Evolutionary conservation across 2,797 vertebrate genomes (phyloP).

Genomic region (Eulemur coronatus): DNA sequence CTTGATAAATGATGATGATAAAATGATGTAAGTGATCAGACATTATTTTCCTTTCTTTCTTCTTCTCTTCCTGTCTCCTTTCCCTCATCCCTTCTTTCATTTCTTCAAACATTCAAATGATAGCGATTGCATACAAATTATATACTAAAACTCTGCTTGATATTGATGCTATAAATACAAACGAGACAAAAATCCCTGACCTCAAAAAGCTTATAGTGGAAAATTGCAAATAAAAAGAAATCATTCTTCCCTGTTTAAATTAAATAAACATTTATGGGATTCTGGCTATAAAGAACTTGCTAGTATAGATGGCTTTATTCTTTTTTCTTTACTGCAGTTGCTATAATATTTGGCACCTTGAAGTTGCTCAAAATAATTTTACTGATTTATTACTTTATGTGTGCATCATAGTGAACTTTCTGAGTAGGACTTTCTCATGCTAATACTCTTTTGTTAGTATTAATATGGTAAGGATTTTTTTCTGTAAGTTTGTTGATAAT

Average conservation of each 20-base stretch:
- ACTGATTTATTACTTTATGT: not conserved
- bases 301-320: not conserved
- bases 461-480: not conserved
- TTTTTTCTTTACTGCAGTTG: not conserved
- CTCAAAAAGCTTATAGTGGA: not conserved
- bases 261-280: not conserved
- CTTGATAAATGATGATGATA: not conserved
- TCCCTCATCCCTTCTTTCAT: rapidly evolving
- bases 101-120: not conserved
- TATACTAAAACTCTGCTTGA: not conserved
- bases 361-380: not conserved
- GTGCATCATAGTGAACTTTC: not conserved
- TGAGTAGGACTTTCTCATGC: not conserved
- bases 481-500: not conserved
- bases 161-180: not conserved
- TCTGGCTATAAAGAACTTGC: not conserved
- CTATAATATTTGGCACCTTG: not conserved
- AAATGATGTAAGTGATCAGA: not conserved
- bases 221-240: not conserved
- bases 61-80: not conserved
- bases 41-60: not conserved
- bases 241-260: not conserved
- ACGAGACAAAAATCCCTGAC: not conserved
- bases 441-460: not conserved
- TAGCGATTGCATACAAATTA: not conserved